Conservation (phyloP, 2,888 invertebrate species). For the Stramonita haemastoma region DNA sequence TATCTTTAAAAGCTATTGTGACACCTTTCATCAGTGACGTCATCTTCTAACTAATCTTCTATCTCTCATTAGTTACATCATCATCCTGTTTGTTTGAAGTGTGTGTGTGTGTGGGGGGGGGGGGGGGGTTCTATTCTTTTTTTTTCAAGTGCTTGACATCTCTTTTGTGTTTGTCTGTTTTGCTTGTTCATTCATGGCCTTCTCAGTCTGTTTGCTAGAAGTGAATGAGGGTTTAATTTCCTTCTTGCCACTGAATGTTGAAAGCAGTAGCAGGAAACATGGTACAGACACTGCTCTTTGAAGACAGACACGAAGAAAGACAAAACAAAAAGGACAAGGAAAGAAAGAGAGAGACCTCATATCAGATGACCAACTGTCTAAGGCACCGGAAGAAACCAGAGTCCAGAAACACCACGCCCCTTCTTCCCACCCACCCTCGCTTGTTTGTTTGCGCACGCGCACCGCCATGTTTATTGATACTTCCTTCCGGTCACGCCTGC, state of each 20-base stretch:
- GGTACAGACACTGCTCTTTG: neutral
- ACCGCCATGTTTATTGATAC: constrained; percentile 28
- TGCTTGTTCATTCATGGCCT: neutral
- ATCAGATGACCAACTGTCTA: neutral
- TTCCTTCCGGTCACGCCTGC: constrained; percentile 6
- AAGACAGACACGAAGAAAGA: constrained; percentile 1
- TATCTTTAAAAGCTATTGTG: too few relatives aligned
- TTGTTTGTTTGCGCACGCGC: constrained; percentile 42
- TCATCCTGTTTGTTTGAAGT: too few relatives aligned
- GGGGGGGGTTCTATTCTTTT: too few relatives aligned
- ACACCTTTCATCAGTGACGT: too few relatives aligned
- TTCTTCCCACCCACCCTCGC: neutral
- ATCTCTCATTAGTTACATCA: too few relatives aligned
- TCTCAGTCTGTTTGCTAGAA: too few relatives aligned
- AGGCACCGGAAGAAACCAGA: neutral
- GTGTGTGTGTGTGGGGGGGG: too few relatives aligned
- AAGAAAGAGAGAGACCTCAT: neutral
- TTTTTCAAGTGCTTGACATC: too few relatives aligned
- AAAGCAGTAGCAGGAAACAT: neutral
- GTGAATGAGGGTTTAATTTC: too few relatives aligned
- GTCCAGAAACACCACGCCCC: neutral
- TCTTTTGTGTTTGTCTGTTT: neutral
- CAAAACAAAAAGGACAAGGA: neutral
- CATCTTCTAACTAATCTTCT: too few relatives aligned
- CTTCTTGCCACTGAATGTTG: neutral